phyloP scores from a whole-genome alignment of 2,113 vertebrate genomes.

The Montifringilla adamsi region DNA sequence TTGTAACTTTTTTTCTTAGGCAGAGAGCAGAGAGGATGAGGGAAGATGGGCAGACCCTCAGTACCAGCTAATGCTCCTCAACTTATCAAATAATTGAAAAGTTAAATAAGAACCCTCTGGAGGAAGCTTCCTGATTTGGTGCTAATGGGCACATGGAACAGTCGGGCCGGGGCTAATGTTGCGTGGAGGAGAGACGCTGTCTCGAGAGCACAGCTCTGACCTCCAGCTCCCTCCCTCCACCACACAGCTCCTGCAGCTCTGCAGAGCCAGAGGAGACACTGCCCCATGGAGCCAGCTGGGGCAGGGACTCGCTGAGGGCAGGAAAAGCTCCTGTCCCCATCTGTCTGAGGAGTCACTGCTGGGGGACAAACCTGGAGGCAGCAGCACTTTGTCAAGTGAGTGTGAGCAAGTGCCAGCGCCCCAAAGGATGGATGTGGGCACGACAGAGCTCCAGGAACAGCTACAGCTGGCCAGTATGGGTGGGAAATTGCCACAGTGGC shows the following conservation, averaged over 20 bases:
- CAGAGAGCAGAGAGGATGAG: background rate
- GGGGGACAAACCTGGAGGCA: background rate
- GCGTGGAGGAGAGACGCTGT: conserved; percentile 13
- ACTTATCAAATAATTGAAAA: conserved; percentile 64
- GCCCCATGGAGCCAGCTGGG: background rate
- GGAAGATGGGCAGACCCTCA: background rate
- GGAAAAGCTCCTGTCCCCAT: background rate
- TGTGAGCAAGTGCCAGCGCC: background rate
- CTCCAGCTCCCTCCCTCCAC: background rate
- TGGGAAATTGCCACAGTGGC: accelerated
- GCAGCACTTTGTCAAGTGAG: background rate
- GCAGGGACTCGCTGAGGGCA: background rate
- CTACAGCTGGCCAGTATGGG: accelerated
- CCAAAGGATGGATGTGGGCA: background rate
- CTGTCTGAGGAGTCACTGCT: background rate
- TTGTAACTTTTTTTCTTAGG: background rate
- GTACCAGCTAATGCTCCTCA: conserved; percentile 24
- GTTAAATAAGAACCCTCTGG: conserved; percentile 55
- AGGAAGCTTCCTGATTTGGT: conserved; percentile 29
- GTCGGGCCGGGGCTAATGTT: background rate
- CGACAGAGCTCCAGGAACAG: background rate
- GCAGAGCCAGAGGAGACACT: background rate
- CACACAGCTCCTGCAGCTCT: background rate
- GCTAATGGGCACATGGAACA: conserved; percentile 18
- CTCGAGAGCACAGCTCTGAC: background rate